These are phyloP conservation scores for Antheraea mylitta DNA, from an alignment of 1,140 invertebrate species.

Conservation along the genomic window DNA sequence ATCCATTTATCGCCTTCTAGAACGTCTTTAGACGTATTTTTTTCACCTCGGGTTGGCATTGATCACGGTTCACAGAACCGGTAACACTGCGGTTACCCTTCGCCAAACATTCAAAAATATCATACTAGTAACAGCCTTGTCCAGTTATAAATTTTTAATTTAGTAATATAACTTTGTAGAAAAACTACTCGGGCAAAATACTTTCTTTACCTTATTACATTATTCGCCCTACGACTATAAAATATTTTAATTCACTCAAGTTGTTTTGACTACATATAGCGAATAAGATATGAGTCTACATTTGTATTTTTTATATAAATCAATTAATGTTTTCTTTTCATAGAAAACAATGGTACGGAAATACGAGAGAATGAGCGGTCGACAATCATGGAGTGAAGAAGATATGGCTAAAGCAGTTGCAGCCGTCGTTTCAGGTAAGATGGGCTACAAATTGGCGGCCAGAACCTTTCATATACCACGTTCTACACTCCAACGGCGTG, in stretches of 20 bases:
- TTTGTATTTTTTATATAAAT: not conserved
- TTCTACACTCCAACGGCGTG: conserved; percentile 66
- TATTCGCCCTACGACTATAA: not conserved
- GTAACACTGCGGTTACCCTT: conserved; percentile 69
- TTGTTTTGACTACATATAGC: conserved; percentile 7
- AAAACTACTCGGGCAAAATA: not conserved
- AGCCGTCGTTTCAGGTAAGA: conserved; percentile 73
- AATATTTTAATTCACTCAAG: not conserved
- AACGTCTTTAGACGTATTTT: conserved; percentile 53
- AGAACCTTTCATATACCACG: conserved; percentile 70
- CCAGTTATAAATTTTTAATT: not conserved
- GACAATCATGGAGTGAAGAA: conserved; percentile 74
- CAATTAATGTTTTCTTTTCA: conserved; percentile 25
- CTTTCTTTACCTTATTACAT: not conserved
- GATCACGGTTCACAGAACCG: conserved; percentile 64
- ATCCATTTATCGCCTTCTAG: conserved; percentile 45
- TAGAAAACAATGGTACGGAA: conserved; percentile 70
- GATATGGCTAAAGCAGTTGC: conserved; percentile 73
- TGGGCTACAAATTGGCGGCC: conserved; percentile 74
- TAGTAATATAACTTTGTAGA: not conserved
- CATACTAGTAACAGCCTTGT: conserved; percentile 21
- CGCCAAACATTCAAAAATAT: conserved; percentile 51
- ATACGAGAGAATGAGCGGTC: conserved; percentile 76
- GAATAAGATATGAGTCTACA: not conserved
- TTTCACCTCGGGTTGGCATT: conserved; percentile 69